Evolutionary conservation across 2,797 vertebrate genomes (phyloP).

Genomic region (Mus minutoides): DNA sequence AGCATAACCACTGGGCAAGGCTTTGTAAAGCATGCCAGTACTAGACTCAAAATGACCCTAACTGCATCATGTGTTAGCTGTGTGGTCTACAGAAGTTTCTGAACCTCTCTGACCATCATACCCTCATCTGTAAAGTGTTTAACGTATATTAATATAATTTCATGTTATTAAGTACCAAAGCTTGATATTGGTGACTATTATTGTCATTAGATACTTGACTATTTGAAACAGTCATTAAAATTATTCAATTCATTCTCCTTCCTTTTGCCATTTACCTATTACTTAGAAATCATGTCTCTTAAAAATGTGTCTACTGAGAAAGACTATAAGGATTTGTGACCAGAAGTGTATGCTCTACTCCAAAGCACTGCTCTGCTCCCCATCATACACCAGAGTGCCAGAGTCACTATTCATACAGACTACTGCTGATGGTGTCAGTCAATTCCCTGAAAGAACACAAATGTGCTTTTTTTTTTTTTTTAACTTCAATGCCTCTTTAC

Average conservation of each 20-base stretch:
- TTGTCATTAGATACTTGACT: neutral
- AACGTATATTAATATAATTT: neutral
- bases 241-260: neutral
- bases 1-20: neutral
- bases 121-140: neutral
- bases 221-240: neutral
- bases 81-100: neutral
- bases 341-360: neutral
- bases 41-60: neutral
- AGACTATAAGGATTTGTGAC: neutral
- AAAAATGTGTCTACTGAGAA: neutral
- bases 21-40: neutral
- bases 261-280: neutral
- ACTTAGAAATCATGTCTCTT: slow-evolving; percentile 13
- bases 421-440: neutral
- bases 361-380: neutral
- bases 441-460: neutral
- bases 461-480: slow-evolving; percentile 3
- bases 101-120: neutral
- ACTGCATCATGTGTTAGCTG: neutral
- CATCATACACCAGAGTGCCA: neutral
- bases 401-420: neutral
- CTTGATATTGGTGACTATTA: neutral
- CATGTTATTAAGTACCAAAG: neutral
- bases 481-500: neutral